Evolutionary conservation across 1,140 invertebrate species (phyloP), one percentile per base, ranked within the genome.

Genomic region (Oryzaephilus surinamensis): DNA sequence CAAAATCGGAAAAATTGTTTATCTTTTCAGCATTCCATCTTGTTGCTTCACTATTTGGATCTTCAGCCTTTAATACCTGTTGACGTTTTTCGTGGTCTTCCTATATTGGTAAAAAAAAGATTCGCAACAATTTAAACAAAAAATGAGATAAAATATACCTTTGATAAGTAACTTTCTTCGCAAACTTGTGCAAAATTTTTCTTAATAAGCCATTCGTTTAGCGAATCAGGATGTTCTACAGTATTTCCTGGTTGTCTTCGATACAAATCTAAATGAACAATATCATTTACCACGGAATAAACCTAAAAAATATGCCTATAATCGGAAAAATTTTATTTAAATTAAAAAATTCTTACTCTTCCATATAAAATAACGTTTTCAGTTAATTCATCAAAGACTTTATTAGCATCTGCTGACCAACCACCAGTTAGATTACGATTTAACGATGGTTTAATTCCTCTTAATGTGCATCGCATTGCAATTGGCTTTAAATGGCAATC

Each of bases 101-200:
- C 48, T 53, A 27, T n/a, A n/a, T 6, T 8, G 21, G n/a, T 15
- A 6, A 33, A 19, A 11, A 6, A 14, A 12, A n/a, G n/a, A n/a
- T n/a, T n/a, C n/a, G n/a, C n/a, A n/a, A n/a, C n/a, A n/a, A n/a
- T n/a, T n/a, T n/a, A n/a, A n/a, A n/a, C n/a, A n/a, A n/a, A n/a
- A 29, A 11, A 12, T 29, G 27, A 6, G 19, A 27, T n/a, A 37
- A 13, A 21, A 35, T 33, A 54, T 63, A 81, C 74, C 67, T 76
- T 72, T 0, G 87, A 91, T 13, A 79, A 62, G 52, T 76, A 84
- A 48, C 71, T 73, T 56, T 93, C 88, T 46, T 88, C 79, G 6
- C 67, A 66, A 0, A 41, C 39, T 29, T 81, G 72, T 0, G 79
- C 87, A 38, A 67, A 74, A 2, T 71, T 70, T 6, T 69, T 52